These are phyloP conservation scores for Stichopus chloronotus DNA, from an alignment of 35 echinoderm and acorn worm genomes.

Conservation along the genomic window DNA sequence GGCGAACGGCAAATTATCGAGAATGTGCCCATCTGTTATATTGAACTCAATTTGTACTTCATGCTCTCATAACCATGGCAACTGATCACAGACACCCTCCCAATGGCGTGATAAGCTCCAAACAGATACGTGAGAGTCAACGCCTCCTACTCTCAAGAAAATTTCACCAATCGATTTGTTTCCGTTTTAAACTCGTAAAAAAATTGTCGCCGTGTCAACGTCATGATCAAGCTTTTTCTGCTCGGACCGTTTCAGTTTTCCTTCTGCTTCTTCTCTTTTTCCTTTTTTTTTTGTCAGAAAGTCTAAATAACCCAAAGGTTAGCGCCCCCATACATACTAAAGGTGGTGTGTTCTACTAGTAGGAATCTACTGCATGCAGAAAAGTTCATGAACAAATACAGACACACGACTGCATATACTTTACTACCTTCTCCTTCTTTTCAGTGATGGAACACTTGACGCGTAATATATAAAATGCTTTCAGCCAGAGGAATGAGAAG, in stretches of 20 bases:
- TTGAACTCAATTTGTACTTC: background rate
- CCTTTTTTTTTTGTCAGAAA: background rate
- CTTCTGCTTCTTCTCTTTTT: background rate
- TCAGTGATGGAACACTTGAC: background rate
- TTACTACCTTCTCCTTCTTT: no score
- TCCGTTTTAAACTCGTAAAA: background rate
- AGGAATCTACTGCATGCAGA: background rate
- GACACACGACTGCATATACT: no score
- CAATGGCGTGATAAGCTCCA: background rate
- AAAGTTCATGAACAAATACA: no score
- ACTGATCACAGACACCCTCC: background rate
- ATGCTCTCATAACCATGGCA: background rate
- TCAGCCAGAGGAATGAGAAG: no score
- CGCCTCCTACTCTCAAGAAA: background rate
- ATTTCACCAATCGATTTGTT: background rate
- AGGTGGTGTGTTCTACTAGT: background rate
- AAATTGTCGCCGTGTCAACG: background rate
- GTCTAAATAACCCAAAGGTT: background rate
- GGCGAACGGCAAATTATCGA: no score
- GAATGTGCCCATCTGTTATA: background rate
- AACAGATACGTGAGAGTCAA: background rate
- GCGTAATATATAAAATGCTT: no score
- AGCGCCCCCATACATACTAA: background rate
- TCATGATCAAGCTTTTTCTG: background rate
- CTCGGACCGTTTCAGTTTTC: no score